Evolutionary conservation across 2,797 vertebrate species (phyloP).

Genomic region (Microctenopoma stevenorrisi): DNA sequence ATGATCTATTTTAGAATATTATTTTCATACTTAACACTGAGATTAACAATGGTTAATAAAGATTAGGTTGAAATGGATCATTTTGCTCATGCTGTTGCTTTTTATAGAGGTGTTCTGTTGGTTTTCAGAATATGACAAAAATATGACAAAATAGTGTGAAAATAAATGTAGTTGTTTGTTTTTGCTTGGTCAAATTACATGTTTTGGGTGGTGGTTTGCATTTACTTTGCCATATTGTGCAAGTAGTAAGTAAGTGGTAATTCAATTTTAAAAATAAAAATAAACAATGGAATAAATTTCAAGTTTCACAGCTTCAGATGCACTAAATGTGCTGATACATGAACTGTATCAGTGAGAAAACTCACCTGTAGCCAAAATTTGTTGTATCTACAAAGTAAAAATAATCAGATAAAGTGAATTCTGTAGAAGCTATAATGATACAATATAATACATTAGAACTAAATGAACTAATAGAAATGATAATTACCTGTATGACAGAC

Average conservation of each 20-base stretch:
- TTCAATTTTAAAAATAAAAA: no score
- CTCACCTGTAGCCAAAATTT: constrained; percentile 68
- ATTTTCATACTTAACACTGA: not conserved
- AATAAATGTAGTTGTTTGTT: no score
- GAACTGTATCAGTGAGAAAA: constrained; percentile 1
- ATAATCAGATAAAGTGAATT: not conserved
- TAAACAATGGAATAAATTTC: no score
- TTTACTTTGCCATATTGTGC: no score
- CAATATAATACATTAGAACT: not conserved
- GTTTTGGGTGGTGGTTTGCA: no score
- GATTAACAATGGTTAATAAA: not conserved
- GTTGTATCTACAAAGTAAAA: constrained; percentile 62
- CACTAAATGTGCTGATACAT: not conserved
- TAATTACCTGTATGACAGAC: constrained; percentile 79
- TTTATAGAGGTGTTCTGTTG: not conserved
- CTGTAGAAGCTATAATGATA: constrained; percentile 5
- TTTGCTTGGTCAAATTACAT: no score
- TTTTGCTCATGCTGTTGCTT: not conserved
- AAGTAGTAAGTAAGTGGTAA: no score
- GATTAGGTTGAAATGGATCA: not conserved
- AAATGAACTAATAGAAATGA: not conserved
- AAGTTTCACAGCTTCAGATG: not conserved
- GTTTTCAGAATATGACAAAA: not conserved
- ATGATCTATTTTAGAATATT: not conserved
- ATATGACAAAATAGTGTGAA: no score